Base-by-base conservation (phyloP, 2,113 vertebrate species). In the Nycticorax nycticorax region DNA sequence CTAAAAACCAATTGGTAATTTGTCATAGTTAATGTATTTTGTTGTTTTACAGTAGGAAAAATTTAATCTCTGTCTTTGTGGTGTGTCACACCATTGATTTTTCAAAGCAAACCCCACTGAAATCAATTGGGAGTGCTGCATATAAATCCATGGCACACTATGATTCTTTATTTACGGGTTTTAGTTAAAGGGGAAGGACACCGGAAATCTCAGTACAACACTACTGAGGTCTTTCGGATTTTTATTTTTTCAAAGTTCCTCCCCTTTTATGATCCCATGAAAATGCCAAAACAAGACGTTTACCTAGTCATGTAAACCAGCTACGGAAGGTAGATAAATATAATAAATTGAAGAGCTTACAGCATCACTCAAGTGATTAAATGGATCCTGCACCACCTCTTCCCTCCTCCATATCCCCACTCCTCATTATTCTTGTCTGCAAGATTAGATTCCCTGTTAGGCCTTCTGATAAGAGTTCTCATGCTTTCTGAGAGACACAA, bases 391-490 rank as follows among this genome's bases (percentile, higher is more conserved):
- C 62, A 81, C 39, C 43, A 94, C 45, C 30, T 95, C 43, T 93
- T 93, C 35, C n/a, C 83, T 82, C 67, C 52, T 62, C 63, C 9
- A 5, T 93, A 80, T 76, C 90, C 62, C 45, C 50, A 80, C 30
- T 94, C 56, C 68, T 77, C 45, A 37, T 78, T 93, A 64, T 74
- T 82, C 67, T 96, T 95, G 91, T 93, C 93, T 94, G 47, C 62
- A 92, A 95, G 87, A 95, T 96, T 96, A 95, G 52, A 83, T 78
- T 95, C 68, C 48, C 19, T 91, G 27, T 94, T 96, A 90, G 41
- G 77, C 83, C 43, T 88, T 66, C 37, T 69, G 84, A 93, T 94
- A 97, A 94, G 74, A n/a, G 30, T 83, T 72, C 62, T 93, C 12
- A 1, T 77, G 59, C 62, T 77, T 90, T 88, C 66, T 74, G 66